Base-by-base conservation (phyloP, 2,113 vertebrate species). In the Puma concolor region DNA sequence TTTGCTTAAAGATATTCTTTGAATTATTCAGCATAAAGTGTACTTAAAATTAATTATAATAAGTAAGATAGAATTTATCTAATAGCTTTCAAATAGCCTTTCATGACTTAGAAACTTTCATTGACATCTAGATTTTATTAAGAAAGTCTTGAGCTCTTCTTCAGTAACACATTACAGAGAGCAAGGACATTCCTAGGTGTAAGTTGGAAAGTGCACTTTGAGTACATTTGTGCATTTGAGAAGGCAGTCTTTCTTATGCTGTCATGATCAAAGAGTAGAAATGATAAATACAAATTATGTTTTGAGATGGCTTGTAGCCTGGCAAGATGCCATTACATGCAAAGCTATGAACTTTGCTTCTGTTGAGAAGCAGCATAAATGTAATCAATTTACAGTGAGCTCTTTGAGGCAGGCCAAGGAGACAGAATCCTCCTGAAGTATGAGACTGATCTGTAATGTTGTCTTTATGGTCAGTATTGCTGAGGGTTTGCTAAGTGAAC, bases 1-100 rank as follows among this genome's bases (percentile, higher is more conserved):
- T 97, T 93, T 97, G 19, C 63, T 92, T 88, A n/a, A 79, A 93
- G 33, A 88, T 81, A 87, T 60, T 79, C 16, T 94, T 95, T 93
- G 48, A 87, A 72, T 84, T 93, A 33, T 80, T 84, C 21, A 84
- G 33, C 87, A 86, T 67, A 92, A 95, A 90, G 33, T 41, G 2
- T 54, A 86, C 13, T 87, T 95, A 41, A 82, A 92, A 84, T 94
- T 96, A 88, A n/a, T 77, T 87, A 64, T 66, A 83, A 36, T 60
- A 71, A 83, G 80, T 88, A 83, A 69, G 31, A 71, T 38, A 66
- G 10, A 74, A 84, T 89, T 91, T 87, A 54, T 63, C 92, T 95
- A 74, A 87, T 23, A 76, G 71, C 48, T 98, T 96, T 95, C 48
- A 86, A 48, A 31, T 90, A 83, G 31, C 23, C 21, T 94, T 95